phyloP scores from a whole-genome alignment of 1,140 invertebrate genomes.

The Hyles vespertilio region DNA sequence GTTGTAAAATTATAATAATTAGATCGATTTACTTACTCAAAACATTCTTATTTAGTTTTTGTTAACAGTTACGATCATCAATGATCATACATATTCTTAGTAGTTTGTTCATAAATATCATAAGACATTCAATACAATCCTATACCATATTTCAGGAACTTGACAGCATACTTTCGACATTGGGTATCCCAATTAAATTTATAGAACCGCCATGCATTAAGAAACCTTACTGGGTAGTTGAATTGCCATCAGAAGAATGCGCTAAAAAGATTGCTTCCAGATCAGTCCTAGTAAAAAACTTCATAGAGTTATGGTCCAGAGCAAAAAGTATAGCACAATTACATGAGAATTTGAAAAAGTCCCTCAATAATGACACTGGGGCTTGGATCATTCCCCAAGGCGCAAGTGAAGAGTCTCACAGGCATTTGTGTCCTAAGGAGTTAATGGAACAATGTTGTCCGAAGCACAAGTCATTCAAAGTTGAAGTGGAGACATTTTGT shows the following conservation, averaged over 20 bases:
- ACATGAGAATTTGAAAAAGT: conserved; percentile 79
- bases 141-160: conserved; percentile 81
- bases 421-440: conserved; percentile 62
- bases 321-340: conserved; percentile 77
- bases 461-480: conserved; percentile 82
- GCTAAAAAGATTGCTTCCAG: conserved; percentile 81
- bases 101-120: no score
- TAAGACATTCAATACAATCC: not conserved
- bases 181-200: conserved; percentile 79
- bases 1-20: no score
- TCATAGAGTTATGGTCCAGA: conserved; percentile 87
- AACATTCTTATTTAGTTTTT: no score
- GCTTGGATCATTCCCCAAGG: conserved; percentile 41
- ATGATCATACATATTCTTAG: no score
- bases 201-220: conserved; percentile 74
- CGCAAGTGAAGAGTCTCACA: conserved; percentile 21
- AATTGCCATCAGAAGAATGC: conserved; percentile 76
- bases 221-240: conserved; percentile 88
- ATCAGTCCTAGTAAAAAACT: conserved; percentile 85
- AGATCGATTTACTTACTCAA: no score
- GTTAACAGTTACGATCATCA: no score
- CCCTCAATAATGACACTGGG: conserved; percentile 51
- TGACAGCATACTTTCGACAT: conserved; percentile 80
- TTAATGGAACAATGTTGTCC: conserved; percentile 75
- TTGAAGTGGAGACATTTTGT: conserved; percentile 92